Evolutionary conservation across 2,797 vertebrate species (phyloP), one percentile per base, ranked within the genome.

Genomic region (Acestrorhynchus altus): DNA sequence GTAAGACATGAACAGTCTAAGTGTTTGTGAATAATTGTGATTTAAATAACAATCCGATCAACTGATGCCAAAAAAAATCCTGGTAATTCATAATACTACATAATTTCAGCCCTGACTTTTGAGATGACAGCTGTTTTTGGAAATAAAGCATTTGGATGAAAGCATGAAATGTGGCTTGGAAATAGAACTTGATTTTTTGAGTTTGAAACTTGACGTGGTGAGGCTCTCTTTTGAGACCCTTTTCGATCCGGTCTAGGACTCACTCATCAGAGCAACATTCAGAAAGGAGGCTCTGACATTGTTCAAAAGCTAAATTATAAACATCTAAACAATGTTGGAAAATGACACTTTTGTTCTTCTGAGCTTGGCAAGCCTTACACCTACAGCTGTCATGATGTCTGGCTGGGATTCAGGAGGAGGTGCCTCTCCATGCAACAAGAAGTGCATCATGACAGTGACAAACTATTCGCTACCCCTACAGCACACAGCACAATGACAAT

Each of bases 391-490:
- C 40, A n/a, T 65, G 4, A 46, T 39, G 64, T n/a, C 42, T 46
- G 42, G 42, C 20, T 28, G n/a, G 26, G 40, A 28, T 66, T 4
- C 64, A 66, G 8, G 64, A 47, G 64, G 64, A 47, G 15, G 64
- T 24, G 60, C 22, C 20, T 7, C 9, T 16, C 8, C 10, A 24
- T 40, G 42, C 24, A 7, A 44, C 20, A 47, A 66, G 42, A 66
- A 66, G 64, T 6, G 15, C 64, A 66, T 26, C 12, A 47, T 47
- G 64, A 46, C 64, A 66, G 12, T 66, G 64, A 66, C 64, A 46
- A 66, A 66, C 42, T 66, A 66, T 44, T 22, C 8, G 7, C 64
- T 15, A 4, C 20, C 39, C 22, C 1, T n/a, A 60, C 28, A 4
- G 24, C 63, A 65, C 18, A 2, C 60, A 15, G 61, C 9, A 11